Conservation (phyloP, 2,797 vertebrate species). For the Gobionotothen gibberifrons region DNA sequence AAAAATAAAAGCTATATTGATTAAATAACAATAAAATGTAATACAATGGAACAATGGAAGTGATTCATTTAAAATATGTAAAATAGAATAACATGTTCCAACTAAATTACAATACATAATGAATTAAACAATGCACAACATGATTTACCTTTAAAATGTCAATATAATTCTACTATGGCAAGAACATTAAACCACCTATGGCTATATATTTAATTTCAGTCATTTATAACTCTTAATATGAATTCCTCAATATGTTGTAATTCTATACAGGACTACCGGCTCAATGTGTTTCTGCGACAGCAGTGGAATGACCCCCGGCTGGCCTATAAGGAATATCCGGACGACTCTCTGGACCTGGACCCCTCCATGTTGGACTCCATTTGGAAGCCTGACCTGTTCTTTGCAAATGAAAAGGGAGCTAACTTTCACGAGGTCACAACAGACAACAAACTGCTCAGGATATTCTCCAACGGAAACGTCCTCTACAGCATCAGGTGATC, state of each 20-base stretch:
- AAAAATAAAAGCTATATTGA: too few relatives aligned
- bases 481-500: conserved; percentile 96
- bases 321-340: conserved; percentile 93
- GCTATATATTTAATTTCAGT: neutral
- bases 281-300: conserved; percentile 95
- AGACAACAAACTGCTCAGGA: conserved; percentile 94
- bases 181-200: neutral
- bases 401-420: conserved; percentile 96
- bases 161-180: neutral
- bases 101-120: too few relatives aligned
- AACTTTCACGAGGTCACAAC: conserved; percentile 96
- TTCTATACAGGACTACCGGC: conserved; percentile 88
- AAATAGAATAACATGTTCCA: too few relatives aligned
- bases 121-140: too few relatives aligned
- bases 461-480: conserved; percentile 96
- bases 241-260: conserved; percentile 8
- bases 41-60: too few relatives aligned
- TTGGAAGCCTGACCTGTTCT: conserved; percentile 97
- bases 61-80: too few relatives aligned
- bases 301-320: conserved; percentile 96
- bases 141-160: neutral
- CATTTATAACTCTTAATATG: neutral
- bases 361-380: conserved; percentile 97
- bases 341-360: conserved; percentile 93
- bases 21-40: too few relatives aligned